Evolutionary conservation across 2,888 invertebrate species (phyloP).

Genomic region (Melinaea marsaeus): DNA sequence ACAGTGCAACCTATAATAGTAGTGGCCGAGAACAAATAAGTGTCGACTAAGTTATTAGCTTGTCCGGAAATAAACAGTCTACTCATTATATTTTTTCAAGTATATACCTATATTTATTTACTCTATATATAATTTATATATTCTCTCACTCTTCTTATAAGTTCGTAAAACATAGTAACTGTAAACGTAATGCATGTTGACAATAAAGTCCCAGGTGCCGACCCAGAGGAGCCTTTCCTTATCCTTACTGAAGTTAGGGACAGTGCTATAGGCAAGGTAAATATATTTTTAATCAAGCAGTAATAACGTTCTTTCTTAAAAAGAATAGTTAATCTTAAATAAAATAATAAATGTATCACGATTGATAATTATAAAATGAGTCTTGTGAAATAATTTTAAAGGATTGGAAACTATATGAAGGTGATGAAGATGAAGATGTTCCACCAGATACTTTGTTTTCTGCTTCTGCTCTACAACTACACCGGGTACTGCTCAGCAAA

Average conservation of each 20-base stretch:
- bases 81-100: too few species aligned
- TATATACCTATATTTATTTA: too few species aligned
- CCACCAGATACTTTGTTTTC: slow-evolving; percentile 60
- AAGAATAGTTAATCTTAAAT: too few species aligned
- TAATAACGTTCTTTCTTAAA: too few species aligned
- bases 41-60: too few species aligned
- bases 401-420: slow-evolving; percentile 61
- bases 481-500: slow-evolving; percentile 59
- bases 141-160: background rate
- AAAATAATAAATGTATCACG: too few species aligned
- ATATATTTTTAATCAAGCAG: background rate
- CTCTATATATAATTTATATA: too few species aligned
- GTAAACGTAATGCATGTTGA: slow-evolving; percentile 5
- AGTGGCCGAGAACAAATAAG: too few species aligned
- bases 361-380: background rate
- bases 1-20: too few species aligned
- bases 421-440: slow-evolving; percentile 37
- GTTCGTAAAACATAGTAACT: background rate
- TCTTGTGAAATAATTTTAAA: slow-evolving; percentile 29
- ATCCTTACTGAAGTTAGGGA: slow-evolving; percentile 65
- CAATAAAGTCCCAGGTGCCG: slow-evolving; percentile 59
- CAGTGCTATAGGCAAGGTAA: slow-evolving; percentile 62
- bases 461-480: slow-evolving; percentile 63
- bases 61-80: too few species aligned
- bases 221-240: slow-evolving; percentile 57